phyloP scores from a whole-genome alignment of 2,797 vertebrate species.

The Enteromius unitaeniatus region DNA sequence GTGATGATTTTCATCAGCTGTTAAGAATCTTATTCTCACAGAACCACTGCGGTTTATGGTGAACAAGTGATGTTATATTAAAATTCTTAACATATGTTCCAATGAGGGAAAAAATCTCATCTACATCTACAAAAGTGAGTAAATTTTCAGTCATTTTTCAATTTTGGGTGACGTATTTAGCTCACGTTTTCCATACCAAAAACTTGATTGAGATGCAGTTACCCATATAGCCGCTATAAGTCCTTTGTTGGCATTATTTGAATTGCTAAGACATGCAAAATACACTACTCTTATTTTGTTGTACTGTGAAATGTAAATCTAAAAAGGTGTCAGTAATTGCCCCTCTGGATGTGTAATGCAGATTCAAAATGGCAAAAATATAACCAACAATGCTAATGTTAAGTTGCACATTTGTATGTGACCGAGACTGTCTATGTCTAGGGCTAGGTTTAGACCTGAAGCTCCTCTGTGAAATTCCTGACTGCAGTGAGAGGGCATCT shows the following conservation, averaged over 20 bases:
- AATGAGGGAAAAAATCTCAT: background rate
- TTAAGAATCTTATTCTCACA: background rate
- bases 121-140: too few species aligned
- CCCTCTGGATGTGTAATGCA: background rate
- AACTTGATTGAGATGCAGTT: background rate
- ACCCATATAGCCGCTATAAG: background rate
- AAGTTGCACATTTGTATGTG: constrained; percentile 26
- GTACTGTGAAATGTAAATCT: background rate
- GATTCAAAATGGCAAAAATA: background rate
- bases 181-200: background rate
- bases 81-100: background rate
- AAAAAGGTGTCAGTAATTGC: background rate
- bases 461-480: constrained; percentile 61
- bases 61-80: background rate
- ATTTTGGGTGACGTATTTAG: background rate
- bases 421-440: constrained; percentile 1
- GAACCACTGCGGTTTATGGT: background rate
- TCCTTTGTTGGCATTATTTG: background rate
- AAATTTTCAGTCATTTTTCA: too few species aligned
- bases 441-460: constrained; percentile 44
- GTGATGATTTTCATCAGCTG: background rate
- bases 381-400: background rate
- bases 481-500: constrained; percentile 45
- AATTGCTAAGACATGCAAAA: background rate
- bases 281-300: background rate